Evolutionary conservation across 2,888 invertebrate species (phyloP), one percentile per base, ranked within the genome.

Genomic region (Apodemia duryi): DNA sequence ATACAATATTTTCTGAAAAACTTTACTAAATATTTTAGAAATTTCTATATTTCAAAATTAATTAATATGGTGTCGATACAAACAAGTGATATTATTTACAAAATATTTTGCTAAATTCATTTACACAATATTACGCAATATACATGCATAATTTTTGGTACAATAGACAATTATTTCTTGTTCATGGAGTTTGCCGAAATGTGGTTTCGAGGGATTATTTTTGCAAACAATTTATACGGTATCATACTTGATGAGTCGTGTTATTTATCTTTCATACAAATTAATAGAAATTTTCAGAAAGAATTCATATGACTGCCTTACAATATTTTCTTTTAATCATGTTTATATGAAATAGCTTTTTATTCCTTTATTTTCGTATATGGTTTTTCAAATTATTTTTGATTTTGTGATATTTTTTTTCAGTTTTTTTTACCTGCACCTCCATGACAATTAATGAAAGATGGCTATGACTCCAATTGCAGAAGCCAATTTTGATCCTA

Each of bases 121-220:
- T 68, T 69, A 67, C 32, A 68, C 66, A 71, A 65, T 64, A 65
- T 65, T 73, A 67, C 70, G 69, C 70, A 69, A 71, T 67, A 70
- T 63, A 70, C 70, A 81, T 81, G 73, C 77, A 81, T 84, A 88
- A 85, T 84, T 66, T 88, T 85, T 85, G 85, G 82, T 84, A 81
- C 86, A 86, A 85, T 89, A 90, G 87, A 88, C 88, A 80, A 82
- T 77, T 80, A 87, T 83, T 77, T 80, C 76, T 75, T 74, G 67
- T 74, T 77, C 79, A 76, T 74, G 79, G 79, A 73, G 66, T 71
- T 71, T 74, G 73, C 71, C 73, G 72, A 72, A 70, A 64, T 70
- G 62, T 70, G 76, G 72, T 75, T 80, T 78, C 72, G 71, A 78
- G 66, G 73, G 78, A 78, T 73, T 71, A 72, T 70, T 72, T 70